Conservation (phyloP, 2,797 vertebrate genomes). For the Falco peregrinus region DNA sequence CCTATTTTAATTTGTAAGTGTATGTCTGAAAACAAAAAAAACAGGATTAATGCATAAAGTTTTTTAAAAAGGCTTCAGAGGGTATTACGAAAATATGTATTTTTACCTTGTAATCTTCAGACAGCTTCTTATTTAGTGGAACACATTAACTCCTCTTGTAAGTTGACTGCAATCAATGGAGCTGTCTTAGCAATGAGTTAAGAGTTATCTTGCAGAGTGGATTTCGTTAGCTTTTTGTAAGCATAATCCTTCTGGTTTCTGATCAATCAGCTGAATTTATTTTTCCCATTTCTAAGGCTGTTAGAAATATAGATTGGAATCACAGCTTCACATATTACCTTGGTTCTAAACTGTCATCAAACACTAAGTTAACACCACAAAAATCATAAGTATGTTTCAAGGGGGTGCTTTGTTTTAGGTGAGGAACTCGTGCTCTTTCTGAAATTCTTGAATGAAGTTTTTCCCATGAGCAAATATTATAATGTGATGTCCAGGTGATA, state of each 20-base stretch:
- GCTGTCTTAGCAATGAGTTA: not conserved
- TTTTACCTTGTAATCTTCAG: not conserved
- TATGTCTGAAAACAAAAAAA: not conserved
- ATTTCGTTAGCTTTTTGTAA: not conserved
- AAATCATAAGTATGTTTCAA: not conserved
- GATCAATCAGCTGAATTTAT: not conserved
- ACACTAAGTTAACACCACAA: not conserved
- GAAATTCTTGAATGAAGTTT: not conserved
- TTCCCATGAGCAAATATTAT: fast-evolving
- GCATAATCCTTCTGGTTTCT: not conserved
- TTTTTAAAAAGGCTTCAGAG: not conserved
- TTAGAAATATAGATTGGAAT: not conserved
- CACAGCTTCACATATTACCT: not conserved
- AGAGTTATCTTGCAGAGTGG: not conserved
- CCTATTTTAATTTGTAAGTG: not conserved
- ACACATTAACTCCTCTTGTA: not conserved
- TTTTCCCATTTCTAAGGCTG: not conserved
- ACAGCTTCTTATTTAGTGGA: not conserved
- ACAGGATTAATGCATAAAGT: not conserved
- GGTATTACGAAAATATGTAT: not conserved
- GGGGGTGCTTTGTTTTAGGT: not conserved
- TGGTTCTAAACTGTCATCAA: not conserved
- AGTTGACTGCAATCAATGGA: not conserved
- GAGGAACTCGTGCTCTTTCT: not conserved
- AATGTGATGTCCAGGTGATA: not conserved